Conservation (phyloP, 2,797 vertebrate species). For the Echeneis naucrates region DNA sequence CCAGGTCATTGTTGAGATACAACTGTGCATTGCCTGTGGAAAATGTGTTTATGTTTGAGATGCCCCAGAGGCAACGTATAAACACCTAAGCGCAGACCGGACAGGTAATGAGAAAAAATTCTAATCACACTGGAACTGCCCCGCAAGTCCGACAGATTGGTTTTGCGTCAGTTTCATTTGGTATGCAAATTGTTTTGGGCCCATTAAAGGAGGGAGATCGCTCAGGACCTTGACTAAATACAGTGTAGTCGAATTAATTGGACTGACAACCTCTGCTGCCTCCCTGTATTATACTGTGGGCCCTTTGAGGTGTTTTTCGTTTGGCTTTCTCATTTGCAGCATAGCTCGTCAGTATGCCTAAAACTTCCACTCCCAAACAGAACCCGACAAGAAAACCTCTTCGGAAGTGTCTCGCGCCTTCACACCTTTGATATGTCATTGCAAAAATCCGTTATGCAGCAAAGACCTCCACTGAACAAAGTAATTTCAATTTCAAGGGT, state of each 20-base stretch:
- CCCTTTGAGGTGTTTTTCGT: slow-evolving; percentile 41
- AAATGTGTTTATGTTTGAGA: not conserved
- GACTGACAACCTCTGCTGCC: slow-evolving; percentile 49
- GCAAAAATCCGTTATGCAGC: slow-evolving; percentile 24
- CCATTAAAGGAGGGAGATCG: slow-evolving; percentile 34
- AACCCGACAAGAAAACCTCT: slow-evolving; percentile 5
- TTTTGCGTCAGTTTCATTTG: slow-evolving; percentile 36
- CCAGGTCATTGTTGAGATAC: not conserved
- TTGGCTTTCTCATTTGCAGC: slow-evolving; percentile 21
- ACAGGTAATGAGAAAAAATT: not conserved
- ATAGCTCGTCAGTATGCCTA: slow-evolving; percentile 35
- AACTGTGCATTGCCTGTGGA: not conserved
- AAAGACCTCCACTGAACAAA: slow-evolving; percentile 46
- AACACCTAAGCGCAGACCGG: not conserved
- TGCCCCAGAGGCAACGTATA: not conserved
- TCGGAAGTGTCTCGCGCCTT: slow-evolving; percentile 15
- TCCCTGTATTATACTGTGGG: slow-evolving; percentile 42
- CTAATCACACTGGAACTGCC: slow-evolving; percentile 1
- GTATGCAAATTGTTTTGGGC: slow-evolving; percentile 49
- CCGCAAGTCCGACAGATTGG: slow-evolving; percentile 14
- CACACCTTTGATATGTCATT: slow-evolving; percentile 2
- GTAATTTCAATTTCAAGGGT: slow-evolving; percentile 52
- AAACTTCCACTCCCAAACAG: slow-evolving; percentile 5
- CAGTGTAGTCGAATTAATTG: slow-evolving; percentile 50
- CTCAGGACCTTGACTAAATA: slow-evolving; percentile 55